Conservation (phyloP, 2,797 vertebrate species). For the Labeo calbasu region DNA sequence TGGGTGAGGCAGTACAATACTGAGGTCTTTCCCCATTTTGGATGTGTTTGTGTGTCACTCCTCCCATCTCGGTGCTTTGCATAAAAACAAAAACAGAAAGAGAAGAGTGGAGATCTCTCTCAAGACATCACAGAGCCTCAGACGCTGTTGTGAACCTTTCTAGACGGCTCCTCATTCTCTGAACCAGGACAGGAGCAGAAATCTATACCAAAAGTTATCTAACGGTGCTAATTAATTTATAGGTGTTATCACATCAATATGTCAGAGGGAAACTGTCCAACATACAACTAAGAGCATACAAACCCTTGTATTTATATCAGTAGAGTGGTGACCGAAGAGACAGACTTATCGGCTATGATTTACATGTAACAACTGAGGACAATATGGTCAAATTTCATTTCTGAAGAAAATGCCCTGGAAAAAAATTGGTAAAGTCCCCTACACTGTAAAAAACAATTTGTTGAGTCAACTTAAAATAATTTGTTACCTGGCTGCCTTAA, state of each 20-base stretch:
- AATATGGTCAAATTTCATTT: too few relatives aligned
- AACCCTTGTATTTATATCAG: neutral
- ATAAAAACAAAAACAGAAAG: constrained; percentile 66
- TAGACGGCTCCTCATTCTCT: neutral
- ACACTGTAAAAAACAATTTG: too few relatives aligned
- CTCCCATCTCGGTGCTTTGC: constrained; percentile 67
- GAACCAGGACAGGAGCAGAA: constrained; percentile 1
- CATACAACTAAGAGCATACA: neutral
- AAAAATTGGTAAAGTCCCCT: too few relatives aligned
- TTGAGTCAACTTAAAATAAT: too few relatives aligned
- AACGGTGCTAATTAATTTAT: neutral
- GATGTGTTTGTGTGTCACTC: constrained; percentile 72
- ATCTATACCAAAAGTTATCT: neutral
- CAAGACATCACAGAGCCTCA: constrained; percentile 4
- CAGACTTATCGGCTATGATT: neutral
- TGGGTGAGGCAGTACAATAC: constrained; percentile 75
- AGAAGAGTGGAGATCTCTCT: constrained; percentile 52
- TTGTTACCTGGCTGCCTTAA: too few relatives aligned
- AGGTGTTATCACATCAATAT: neutral
- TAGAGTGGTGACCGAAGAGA: neutral
- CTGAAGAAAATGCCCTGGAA: too few relatives aligned
- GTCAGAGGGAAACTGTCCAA: neutral
- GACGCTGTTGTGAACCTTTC: neutral
- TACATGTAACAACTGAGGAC: neutral
- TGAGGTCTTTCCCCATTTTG: constrained; percentile 73